Base-by-base conservation (phyloP, 1,140 invertebrate species). In the Tetramorium parvispinum region DNA sequence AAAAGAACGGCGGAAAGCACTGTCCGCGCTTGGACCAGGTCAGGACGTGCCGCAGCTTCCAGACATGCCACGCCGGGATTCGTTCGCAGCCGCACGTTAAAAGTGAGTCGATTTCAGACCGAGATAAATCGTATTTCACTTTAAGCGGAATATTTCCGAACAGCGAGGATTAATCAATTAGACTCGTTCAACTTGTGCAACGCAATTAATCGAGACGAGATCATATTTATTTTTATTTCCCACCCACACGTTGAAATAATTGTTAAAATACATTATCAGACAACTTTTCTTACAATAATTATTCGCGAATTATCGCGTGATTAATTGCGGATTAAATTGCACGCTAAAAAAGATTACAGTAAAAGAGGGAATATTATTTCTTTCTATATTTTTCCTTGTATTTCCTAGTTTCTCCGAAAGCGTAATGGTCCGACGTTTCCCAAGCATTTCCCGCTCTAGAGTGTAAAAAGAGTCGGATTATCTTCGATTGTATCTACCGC, bases 1-100 rank as follows among this genome's bases (percentile, higher is more conserved):
- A 97, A 1, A 96, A 96, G 59, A 98, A 98, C 91, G 97, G 97
- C 0, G 98, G 98, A 79, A 96, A 95, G 87, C 96, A 97, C 87
- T 98, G 97, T 93, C 97, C 97, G 0, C 96, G 97, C 21, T 93
- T 98, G 83, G 94, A 97, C 73, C 97, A 98, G 92, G 96, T 97
- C 77, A 94, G 97, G 24, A 97, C 96, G 1, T 98, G 97, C 93
- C 96, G 97, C 91, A 97, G 97, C 59, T 96, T 96, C 32, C 96
- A 96, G 1, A 75, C 77, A 76, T 94, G 93, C 75, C 98, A 97
- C 90, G 96, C 96, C 27, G 96, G 96, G 55, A 96, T 97, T 91
- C 96, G 96, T 49, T 78, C 88, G 65, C 90, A 89, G n/a, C 86
- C 55, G 40, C 86, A 59, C 21, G 71, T 66, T 43, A 83, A 81